phyloP scores from a whole-genome alignment of 2,113 vertebrate species.

The Gopherus flavomarginatus region DNA sequence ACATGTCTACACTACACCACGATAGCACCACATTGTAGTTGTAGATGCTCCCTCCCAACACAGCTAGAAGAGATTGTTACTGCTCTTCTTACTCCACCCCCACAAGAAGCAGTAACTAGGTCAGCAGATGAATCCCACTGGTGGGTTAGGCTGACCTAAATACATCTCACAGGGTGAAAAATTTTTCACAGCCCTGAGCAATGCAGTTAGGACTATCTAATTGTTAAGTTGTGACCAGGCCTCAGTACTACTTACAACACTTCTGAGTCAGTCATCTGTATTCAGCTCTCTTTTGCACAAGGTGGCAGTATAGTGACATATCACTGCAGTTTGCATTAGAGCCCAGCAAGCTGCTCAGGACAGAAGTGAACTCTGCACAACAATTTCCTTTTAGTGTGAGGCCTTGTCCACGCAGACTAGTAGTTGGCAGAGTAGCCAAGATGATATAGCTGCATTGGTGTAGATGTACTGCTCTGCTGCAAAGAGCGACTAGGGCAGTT shows the following conservation, averaged over 20 bases:
- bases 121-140: neutral
- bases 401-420: neutral
- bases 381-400: fast-evolving
- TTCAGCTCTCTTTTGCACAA: neutral
- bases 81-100: neutral
- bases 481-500: neutral
- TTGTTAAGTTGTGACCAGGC: neutral
- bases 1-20: neutral
- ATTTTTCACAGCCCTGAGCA: neutral
- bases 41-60: neutral
- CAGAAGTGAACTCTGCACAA: fast-evolving
- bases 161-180: fast-evolving
- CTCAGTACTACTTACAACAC: fast-evolving
- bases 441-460: neutral
- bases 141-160: neutral
- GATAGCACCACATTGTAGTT: neutral
- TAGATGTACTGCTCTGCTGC: fast-evolving
- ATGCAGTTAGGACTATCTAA: neutral
- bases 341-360: fast-evolving
- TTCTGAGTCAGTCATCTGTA: fast-evolving
- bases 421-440: fast-evolving
- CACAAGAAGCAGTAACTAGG: neutral
- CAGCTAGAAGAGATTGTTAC: neutral
- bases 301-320: constrained; percentile 56
- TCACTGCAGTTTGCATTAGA: fast-evolving